phyloP scores from a whole-genome alignment of 2,113 vertebrate genomes.

The Actenoides hombroni region DNA sequence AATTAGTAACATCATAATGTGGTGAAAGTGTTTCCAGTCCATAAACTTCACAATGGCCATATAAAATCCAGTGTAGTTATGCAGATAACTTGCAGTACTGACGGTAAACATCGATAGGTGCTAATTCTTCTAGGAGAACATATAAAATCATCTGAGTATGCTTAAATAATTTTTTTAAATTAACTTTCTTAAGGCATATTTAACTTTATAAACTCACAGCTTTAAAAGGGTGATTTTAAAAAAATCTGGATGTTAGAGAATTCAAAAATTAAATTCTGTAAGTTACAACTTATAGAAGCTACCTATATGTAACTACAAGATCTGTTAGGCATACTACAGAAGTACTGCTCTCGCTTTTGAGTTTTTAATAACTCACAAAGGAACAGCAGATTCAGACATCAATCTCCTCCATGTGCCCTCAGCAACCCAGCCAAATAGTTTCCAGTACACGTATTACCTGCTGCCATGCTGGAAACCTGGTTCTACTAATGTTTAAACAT shows the following conservation, averaged over 20 bases:
- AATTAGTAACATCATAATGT: constrained; percentile 5
- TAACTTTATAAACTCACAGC: not conserved
- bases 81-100: not conserved
- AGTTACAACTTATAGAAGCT: not conserved
- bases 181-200: not conserved
- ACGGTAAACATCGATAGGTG: not conserved
- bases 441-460: fast-evolving
- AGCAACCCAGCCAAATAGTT: not conserved
- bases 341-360: not conserved
- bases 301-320: not conserved
- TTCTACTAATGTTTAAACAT: not conserved
- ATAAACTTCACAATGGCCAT: not conserved
- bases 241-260: not conserved
- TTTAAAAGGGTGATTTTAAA: not conserved
- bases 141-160: not conserved
- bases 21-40: not conserved
- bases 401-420: not conserved
- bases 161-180: not conserved
- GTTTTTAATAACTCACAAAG: not conserved
- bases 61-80: not conserved
- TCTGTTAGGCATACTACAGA: not conserved
- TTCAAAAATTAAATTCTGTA: not conserved
- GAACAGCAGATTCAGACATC: not conserved
- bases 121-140: not conserved
- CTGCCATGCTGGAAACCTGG: not conserved